Evolutionary conservation across 1,140 invertebrate genomes (phyloP).

Genomic region (Glomeris maerens): DNA sequence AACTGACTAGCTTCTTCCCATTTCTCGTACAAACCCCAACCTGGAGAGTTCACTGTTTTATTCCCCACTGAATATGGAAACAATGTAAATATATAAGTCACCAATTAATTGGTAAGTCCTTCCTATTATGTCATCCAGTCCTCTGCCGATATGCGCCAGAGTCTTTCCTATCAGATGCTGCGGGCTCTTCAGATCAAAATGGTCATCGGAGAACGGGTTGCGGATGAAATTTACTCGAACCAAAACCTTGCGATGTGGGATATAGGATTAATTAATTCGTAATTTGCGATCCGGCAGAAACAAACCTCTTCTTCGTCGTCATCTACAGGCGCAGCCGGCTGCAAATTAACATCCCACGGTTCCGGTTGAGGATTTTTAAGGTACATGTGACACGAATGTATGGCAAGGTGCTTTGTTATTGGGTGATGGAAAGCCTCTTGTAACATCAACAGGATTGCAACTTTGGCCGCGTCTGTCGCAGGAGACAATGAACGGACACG

Average conservation of each 20-base stretch:
- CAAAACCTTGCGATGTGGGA: neutral
- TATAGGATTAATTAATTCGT: neutral
- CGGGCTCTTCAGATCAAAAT: slow-evolving; percentile 63
- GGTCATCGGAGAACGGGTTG: slow-evolving; percentile 68
- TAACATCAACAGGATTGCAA: slow-evolving; percentile 64
- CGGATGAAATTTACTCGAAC: neutral
- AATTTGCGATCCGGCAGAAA: neutral
- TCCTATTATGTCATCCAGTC: slow-evolving; percentile 36
- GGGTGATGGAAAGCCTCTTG: slow-evolving; percentile 72
- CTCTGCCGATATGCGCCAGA: slow-evolving; percentile 43
- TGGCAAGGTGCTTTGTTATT: slow-evolving; percentile 48
- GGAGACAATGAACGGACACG: slow-evolving; percentile 10
- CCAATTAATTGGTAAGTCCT: slow-evolving; percentile 44
- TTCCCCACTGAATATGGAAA: neutral
- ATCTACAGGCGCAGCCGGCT: slow-evolving; percentile 24
- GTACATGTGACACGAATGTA: slow-evolving; percentile 62
- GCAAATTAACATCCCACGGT: slow-evolving; percentile 30
- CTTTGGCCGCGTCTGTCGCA: slow-evolving; percentile 52
- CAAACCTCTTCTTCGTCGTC: slow-evolving; percentile 39
- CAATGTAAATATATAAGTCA: neutral
- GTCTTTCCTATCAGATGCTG: slow-evolving; percentile 61
- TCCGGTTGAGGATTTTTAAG: slow-evolving; percentile 39
- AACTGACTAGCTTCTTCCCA: slow-evolving; percentile 38
- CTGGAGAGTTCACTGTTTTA: slow-evolving; percentile 31
- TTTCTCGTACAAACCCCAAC: slow-evolving; percentile 51